phyloP scores from a whole-genome alignment of 2,888 invertebrate species.

The Trichacis sp. region DNA sequence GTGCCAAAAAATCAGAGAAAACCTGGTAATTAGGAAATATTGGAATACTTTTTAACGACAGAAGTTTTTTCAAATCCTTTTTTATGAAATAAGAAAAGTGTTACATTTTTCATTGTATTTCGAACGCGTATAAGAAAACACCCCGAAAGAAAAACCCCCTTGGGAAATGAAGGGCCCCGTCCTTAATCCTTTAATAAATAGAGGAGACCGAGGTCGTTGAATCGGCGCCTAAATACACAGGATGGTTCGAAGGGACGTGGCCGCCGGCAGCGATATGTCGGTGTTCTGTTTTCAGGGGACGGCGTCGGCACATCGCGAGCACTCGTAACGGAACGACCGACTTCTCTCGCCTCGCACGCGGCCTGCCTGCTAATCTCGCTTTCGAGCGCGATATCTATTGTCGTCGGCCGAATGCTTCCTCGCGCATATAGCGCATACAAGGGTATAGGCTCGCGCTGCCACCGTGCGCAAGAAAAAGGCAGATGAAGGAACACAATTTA shows the following conservation, averaged over 20 bases:
- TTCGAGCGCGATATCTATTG: conserved; percentile 34
- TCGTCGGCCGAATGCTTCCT: conserved; percentile 27
- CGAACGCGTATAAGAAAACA: too few species aligned
- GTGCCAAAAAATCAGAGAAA: too few species aligned
- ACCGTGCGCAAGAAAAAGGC: conserved; percentile 11
- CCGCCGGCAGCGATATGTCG: neutral
- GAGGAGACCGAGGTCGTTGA: neutral
- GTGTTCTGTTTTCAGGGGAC: neutral
- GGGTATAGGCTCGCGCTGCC: conserved; percentile 11
- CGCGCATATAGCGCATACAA: conserved; percentile 18
- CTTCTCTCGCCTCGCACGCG: conserved; percentile 31
- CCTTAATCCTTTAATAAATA: too few species aligned
- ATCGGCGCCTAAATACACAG: neutral
- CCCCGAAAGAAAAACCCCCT: too few species aligned
- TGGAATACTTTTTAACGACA: too few species aligned
- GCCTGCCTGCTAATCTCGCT: conserved; percentile 30
- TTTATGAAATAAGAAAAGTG: too few species aligned
- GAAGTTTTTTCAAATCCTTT: too few species aligned
- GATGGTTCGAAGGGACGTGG: neutral
- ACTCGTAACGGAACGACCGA: conserved; percentile 34
- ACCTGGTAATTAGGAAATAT: too few species aligned
- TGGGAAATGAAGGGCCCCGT: too few species aligned
- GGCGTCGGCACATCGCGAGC: conserved; percentile 19
- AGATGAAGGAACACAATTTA: conserved; percentile 30
- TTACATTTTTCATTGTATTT: too few species aligned